These are phyloP conservation scores for Camponotus pennsylvanicus DNA, from an alignment of 1,140 invertebrate genomes.

Conservation along the genomic window DNA sequence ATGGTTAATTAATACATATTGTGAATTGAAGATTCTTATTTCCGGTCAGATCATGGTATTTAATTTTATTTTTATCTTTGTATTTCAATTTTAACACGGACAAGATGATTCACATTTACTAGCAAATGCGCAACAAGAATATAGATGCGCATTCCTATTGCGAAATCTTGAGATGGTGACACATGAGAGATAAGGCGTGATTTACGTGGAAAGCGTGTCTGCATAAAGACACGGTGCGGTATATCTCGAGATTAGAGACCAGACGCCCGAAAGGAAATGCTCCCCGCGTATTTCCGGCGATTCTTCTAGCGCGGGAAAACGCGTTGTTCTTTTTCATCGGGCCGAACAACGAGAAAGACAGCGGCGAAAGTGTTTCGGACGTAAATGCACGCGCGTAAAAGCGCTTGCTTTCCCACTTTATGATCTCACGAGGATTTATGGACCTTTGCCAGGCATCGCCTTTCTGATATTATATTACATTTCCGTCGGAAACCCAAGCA, in stretches of 20 bases:
- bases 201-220: constrained; percentile 41
- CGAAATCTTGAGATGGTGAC: neutral
- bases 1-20: too few relatives aligned
- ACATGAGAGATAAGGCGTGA: constrained; percentile 42
- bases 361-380: constrained; percentile 44
- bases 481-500: constrained; percentile 4
- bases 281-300: constrained; percentile 47
- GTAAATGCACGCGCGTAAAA: constrained; percentile 29
- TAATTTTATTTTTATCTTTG: neutral
- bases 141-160: neutral
- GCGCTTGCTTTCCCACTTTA: constrained; percentile 20
- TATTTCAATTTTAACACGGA: neutral
- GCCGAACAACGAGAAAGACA: neutral
- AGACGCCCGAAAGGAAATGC: constrained; percentile 28
- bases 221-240: constrained; percentile 28
- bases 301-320: constrained; percentile 20
- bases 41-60: neutral
- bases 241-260: constrained; percentile 34
- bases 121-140: constrained; percentile 16
- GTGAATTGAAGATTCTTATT: neutral
- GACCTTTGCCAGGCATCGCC: constrained; percentile 16
- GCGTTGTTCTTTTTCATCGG: neutral
- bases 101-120: constrained; percentile 12
- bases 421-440: constrained; percentile 33
- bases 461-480: constrained; percentile 40